phyloP scores from a whole-genome alignment of 2,797 vertebrate genomes.

The Sylvia borin region DNA sequence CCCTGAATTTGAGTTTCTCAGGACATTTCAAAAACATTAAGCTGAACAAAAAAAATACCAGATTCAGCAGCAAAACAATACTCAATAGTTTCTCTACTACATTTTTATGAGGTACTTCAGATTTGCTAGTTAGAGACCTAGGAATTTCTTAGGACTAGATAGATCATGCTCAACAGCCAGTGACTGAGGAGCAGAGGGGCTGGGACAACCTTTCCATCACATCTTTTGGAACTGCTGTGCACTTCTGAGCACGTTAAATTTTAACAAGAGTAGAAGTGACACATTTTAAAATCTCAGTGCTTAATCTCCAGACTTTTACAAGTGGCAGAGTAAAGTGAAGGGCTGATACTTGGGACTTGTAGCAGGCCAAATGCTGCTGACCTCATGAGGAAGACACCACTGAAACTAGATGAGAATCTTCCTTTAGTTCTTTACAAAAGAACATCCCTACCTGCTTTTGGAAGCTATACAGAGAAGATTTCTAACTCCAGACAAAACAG shows the following conservation, averaged over 20 bases:
- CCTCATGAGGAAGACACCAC: neutral
- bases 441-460: neutral
- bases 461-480: neutral
- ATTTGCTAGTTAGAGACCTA: neutral
- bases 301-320: neutral
- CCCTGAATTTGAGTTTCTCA: neutral
- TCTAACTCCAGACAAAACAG: constrained; percentile 20
- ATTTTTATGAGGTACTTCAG: neutral
- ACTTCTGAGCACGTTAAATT: neutral
- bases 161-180: neutral
- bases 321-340: neutral
- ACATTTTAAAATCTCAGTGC: neutral
- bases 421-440: neutral
- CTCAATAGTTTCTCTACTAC: neutral
- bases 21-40: neutral
- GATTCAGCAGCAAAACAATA: neutral
- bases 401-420: neutral
- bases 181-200: accelerated
- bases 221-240: neutral
- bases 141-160: neutral
- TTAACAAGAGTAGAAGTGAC: neutral
- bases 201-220: neutral
- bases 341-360: neutral
- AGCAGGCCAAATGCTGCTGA: neutral
- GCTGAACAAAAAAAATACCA: neutral